Evolutionary conservation across 2,888 invertebrate genomes (phyloP), one percentile per base, ranked within the genome.

Genomic region (Lycaena phlaeas): DNA sequence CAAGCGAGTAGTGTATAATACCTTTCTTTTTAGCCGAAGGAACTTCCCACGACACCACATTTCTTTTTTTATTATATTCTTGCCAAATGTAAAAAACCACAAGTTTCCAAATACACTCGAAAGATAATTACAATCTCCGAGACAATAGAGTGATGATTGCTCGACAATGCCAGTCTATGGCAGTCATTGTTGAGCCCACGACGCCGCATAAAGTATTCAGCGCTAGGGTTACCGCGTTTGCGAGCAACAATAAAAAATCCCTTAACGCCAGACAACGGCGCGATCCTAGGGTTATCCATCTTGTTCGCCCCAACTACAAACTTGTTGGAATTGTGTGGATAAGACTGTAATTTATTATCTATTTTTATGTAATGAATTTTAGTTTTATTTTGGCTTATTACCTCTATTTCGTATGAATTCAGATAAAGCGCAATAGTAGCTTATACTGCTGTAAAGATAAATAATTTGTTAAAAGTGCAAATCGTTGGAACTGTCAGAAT

Each of bases 241-340:
- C 56, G 67, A 65, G 66, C 68, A 75, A 84, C 82, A 82, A 84
- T 82, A 82, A 82, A 82, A 79, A 81, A 81, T 76, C 81, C 82
- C 79, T 82, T 81, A 78, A 71, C 74, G 65, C 68, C 64, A 74
- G 70, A 75, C 77, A 77, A 76, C 77, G 64, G 68, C 51, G 56
- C 56, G 59, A 50, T 59, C 69, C 44, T 58, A 59, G 71, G 75
- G 79, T 67, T 70, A 81, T 82, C 59, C 78, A 74, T 82, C 82
- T 84, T 82, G 70, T 70, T 76, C 62, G 63, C 71, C 76, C 72
- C 74, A 70, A 63, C 58, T 65, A 64, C 66, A 64, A 56, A 51
- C 51, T 42, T 27, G 56, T 25, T 41, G 30, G 59, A 22, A 29
- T 61, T 44, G 22, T 57, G 38, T 65, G 70, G 81, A 79, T 54